These are phyloP conservation scores for Pleuronectes platessa DNA, from an alignment of 2,113 vertebrate genomes.

Conservation along the genomic window DNA sequence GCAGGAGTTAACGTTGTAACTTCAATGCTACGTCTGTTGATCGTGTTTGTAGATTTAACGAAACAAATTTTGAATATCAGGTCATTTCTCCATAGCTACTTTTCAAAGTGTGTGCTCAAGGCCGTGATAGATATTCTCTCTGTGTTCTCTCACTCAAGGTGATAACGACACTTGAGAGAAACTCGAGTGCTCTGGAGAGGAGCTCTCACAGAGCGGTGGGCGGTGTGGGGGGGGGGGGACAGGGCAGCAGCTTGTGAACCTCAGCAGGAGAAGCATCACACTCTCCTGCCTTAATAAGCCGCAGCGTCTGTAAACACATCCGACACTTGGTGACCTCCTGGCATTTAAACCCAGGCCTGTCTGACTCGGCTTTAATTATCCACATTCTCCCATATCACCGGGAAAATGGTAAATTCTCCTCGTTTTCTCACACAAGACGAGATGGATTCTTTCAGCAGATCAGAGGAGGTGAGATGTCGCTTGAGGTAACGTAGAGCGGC, in stretches of 20 bases:
- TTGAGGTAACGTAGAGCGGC: no score
- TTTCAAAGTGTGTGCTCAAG: background rate
- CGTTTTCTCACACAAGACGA: background rate
- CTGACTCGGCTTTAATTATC: constrained; percentile 67
- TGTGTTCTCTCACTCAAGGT: background rate
- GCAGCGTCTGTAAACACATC: constrained; percentile 62
- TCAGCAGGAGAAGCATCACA: constrained; percentile 19
- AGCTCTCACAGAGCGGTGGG: constrained; percentile 14
- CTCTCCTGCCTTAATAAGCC: constrained; percentile 64
- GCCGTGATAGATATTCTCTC: background rate
- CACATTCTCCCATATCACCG: constrained; percentile 1
- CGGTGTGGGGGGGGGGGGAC: constrained; percentile 15
- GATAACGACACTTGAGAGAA: constrained; percentile 22
- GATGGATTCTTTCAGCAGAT: no score
- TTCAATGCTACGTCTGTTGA: no score
- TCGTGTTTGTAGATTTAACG: no score
- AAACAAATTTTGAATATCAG: no score
- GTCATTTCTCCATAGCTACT: background rate
- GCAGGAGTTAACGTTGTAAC: no score
- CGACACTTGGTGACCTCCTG: constrained; percentile 69
- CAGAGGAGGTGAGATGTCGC: no score
- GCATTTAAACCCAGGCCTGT: constrained; percentile 58
- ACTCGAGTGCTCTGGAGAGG: constrained; percentile 14
- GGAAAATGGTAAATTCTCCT: no score
- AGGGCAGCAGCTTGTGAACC: constrained; percentile 19